Evolutionary conservation across 2,888 invertebrate genomes (phyloP), one percentile per base, ranked within the genome.

Genomic region (Morpho helenor): DNA sequence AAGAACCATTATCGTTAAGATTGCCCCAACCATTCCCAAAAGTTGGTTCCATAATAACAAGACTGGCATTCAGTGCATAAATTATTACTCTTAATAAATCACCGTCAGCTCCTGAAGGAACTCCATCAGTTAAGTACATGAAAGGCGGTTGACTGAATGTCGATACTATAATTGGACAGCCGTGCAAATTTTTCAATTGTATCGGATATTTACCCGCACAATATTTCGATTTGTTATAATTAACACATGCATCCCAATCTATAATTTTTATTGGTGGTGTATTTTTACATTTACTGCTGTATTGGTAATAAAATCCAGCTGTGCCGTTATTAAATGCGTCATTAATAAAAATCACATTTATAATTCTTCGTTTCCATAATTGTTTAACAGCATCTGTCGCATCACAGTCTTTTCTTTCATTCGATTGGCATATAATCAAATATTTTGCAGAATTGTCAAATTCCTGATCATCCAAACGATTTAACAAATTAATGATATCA

Each of bases 361-460:
- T 68, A 10, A 88, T 75, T 73, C 74, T 82, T 54, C 76, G 65
- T 44, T 74, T 60, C 87, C 84, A 87, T 44, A 86, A 75, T 3
- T 74, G 54, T 52, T 69, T 53, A 16, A 80, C 72, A 7, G 79
- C 77, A 53, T 71, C 62, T 2, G 56, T 52, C 67, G 85, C 83
- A 58, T 82, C 70, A 60, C 87, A 88, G 39, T 78, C 68, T n/a
- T 56, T 45, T 2, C 51, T 43, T 44, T 64, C 53, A 45, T 66
- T 49, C 7, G 82, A 80, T 63, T 76, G 71, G 59, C 88, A 87
- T 51, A 83, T 64, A 8, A 86, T 67, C n/a, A 87, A 75, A 61
- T 73, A 82, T 61, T 75, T 79, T 0, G 84, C 84, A 0, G 79
- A 81, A 57, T 81, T 87, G 61, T 82, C 79, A 53, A 82, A 80